Conservation (phyloP, 2,888 invertebrate genomes). For the Apodemia duryi region DNA sequence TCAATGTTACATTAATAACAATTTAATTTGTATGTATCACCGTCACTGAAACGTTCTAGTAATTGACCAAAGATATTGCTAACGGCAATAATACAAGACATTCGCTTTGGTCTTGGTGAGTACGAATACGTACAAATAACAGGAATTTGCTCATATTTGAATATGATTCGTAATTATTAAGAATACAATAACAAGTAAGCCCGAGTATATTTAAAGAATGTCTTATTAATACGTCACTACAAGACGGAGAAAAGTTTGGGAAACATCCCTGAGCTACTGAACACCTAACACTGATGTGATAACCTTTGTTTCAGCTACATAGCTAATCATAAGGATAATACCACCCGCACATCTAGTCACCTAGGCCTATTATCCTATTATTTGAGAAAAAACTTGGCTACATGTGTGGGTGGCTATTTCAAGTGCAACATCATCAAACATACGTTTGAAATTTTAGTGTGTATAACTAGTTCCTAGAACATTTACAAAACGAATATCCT, state of each 20-base stretch:
- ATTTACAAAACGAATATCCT: slow-evolving; percentile 54
- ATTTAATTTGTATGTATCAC: slow-evolving; percentile 58
- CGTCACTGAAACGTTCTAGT: slow-evolving; percentile 68
- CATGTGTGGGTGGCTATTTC: slow-evolving; percentile 26
- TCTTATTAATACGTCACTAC: slow-evolving; percentile 50
- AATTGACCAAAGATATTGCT: slow-evolving; percentile 78
- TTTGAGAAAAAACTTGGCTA: slow-evolving; percentile 1
- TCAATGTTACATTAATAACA: slow-evolving; percentile 43
- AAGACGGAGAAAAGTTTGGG: slow-evolving; percentile 44
- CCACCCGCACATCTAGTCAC: slow-evolving; percentile 7
- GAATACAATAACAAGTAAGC: slow-evolving; percentile 55
- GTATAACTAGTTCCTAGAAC: slow-evolving; percentile 47
- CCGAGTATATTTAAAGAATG: slow-evolving; percentile 55
- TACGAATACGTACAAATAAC: slow-evolving; percentile 59
- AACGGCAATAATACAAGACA: slow-evolving; percentile 65
- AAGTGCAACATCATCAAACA: slow-evolving; percentile 60
- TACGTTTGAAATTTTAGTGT: slow-evolving; percentile 36
- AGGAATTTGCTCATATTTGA: slow-evolving; percentile 42
- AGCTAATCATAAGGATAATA: slow-evolving; percentile 44
- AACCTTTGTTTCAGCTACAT: slow-evolving; percentile 54
- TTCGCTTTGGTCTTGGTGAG: slow-evolving; percentile 69
- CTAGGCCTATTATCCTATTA: slow-evolving; percentile 10
- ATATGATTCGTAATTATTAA: slow-evolving; percentile 44
- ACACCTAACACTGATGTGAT: slow-evolving; percentile 66
- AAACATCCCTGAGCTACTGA: slow-evolving; percentile 53